Evolutionary conservation across 2,113 vertebrate genomes (phyloP).

Genomic region (Notarius lentiginosus): DNA sequence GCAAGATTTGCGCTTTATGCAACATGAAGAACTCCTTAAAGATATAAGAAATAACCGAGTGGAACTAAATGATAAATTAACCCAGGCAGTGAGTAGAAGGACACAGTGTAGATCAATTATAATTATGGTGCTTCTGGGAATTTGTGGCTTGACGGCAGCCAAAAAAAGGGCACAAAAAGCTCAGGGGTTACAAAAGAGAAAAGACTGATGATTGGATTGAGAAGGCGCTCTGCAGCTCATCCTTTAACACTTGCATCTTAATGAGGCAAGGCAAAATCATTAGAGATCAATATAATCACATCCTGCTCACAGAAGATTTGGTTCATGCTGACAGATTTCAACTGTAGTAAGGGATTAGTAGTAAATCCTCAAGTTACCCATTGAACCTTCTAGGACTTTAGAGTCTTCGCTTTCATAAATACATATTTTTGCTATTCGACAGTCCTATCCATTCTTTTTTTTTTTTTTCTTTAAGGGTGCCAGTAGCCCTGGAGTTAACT

Average conservation of each 20-base stretch:
- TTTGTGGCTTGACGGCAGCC: background rate
- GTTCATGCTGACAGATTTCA: background rate
- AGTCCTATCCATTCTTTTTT: background rate
- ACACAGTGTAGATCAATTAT: slow-evolving; percentile 4
- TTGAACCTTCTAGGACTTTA: background rate
- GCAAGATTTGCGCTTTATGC: background rate
- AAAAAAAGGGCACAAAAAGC: background rate
- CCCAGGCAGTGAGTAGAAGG: slow-evolving; percentile 6
- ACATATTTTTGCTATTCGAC: background rate
- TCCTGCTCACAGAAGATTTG: slow-evolving; percentile 6
- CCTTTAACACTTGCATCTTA: slow-evolving; percentile 29
- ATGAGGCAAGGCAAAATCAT: slow-evolving; percentile 1
- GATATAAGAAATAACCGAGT: slow-evolving; percentile 21
- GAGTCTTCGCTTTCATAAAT: background rate
- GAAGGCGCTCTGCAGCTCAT: background rate
- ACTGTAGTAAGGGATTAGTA: background rate
- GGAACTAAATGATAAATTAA: slow-evolving; percentile 37
- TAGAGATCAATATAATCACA: slow-evolving; percentile 24
- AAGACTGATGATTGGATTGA: slow-evolving; percentile 8
- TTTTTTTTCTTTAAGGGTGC: background rate
- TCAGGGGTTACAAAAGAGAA: background rate
- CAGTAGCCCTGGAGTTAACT: background rate
- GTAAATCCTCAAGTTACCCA: background rate
- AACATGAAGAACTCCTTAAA: background rate
- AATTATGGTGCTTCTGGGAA: slow-evolving; percentile 15